A percentile compares a stretch with the other conserved stretches of the same genome.
Evolutionary conservation across 2,113 vertebrate species (phyloP).

Genomic region (Pitta sordida): DNA sequence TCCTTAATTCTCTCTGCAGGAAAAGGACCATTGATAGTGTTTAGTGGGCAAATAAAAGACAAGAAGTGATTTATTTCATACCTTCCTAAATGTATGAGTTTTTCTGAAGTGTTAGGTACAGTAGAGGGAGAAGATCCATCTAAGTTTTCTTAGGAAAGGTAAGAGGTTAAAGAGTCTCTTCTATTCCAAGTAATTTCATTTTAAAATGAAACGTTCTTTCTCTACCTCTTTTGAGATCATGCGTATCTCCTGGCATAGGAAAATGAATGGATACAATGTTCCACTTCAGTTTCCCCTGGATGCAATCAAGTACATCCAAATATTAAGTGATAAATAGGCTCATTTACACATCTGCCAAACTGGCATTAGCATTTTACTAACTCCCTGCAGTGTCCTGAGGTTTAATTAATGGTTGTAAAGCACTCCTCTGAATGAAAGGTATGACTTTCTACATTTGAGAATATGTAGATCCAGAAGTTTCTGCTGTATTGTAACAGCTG

Average conservation of each 20-base stretch:
- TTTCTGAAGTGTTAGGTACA: background rate
- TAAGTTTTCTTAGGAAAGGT: background rate
- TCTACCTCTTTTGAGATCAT: background rate
- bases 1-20: background rate
- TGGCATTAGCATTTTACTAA: conserved; percentile 32
- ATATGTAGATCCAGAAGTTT: conserved; percentile 16
- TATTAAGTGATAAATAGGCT: conserved; percentile 36
- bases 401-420: conserved; percentile 48
- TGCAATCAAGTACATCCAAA: conserved; percentile 17
- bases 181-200: background rate
- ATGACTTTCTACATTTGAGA: conserved; percentile 19
- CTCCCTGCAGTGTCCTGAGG: conserved; percentile 10
- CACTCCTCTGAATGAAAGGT: conserved; percentile 30
- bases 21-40: background rate
- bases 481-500: background rate
- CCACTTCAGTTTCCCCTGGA: conserved; percentile 12
- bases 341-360: conserved; percentile 49
- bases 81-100: background rate
- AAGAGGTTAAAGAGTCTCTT: background rate
- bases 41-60: background rate
- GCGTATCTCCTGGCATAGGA: background rate
- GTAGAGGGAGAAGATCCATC: background rate
- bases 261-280: conserved; percentile 22
- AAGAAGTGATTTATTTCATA: background rate
- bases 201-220: background rate